Conservation (phyloP, 2,888 invertebrate species). For the Tuta absoluta region DNA sequence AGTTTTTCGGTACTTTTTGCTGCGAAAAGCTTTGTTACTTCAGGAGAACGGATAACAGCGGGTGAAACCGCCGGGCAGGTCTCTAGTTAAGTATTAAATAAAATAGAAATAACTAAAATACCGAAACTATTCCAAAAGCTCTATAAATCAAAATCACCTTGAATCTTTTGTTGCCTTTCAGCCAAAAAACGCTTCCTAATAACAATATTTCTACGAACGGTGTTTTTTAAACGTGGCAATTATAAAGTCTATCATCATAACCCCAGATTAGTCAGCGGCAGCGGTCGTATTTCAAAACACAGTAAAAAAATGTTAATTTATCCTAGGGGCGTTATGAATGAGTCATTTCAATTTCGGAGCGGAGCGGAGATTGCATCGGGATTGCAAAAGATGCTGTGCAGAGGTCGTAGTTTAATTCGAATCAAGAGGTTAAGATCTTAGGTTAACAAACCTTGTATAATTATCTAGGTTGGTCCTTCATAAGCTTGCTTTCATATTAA, state of each 20-base stretch:
- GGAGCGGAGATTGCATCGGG: neutral
- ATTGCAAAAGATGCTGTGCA: slow-evolving; percentile 8
- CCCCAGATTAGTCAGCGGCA: slow-evolving; percentile 14
- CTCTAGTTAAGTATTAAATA: neutral
- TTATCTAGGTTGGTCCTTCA: neutral
- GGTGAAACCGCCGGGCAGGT: too few relatives aligned
- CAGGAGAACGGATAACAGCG: too few relatives aligned
- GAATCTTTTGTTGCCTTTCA: slow-evolving; percentile 9
- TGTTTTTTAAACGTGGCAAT: slow-evolving; percentile 12
- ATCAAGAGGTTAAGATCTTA: slow-evolving; percentile 11
- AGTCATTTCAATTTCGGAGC: neutral
- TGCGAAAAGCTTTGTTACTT: too few relatives aligned
- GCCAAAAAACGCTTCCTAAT: slow-evolving; percentile 10
- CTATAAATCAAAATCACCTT: slow-evolving; percentile 16
- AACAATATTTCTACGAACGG: slow-evolving; percentile 17
- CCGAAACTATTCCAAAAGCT: slow-evolving; percentile 6
- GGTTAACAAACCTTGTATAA: slow-evolving; percentile 2
- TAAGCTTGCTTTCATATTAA: too few relatives aligned
- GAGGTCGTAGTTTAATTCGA: slow-evolving; percentile 16
- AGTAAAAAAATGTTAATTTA: neutral
- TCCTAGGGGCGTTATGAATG: neutral
- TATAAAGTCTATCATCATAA: slow-evolving; percentile 17
- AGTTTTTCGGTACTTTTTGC: too few relatives aligned
- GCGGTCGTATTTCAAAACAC: neutral
- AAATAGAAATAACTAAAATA: neutral